Base-by-base conservation (phyloP, 2,797 vertebrate genomes). In the Sebastes baramenuke region DNA sequence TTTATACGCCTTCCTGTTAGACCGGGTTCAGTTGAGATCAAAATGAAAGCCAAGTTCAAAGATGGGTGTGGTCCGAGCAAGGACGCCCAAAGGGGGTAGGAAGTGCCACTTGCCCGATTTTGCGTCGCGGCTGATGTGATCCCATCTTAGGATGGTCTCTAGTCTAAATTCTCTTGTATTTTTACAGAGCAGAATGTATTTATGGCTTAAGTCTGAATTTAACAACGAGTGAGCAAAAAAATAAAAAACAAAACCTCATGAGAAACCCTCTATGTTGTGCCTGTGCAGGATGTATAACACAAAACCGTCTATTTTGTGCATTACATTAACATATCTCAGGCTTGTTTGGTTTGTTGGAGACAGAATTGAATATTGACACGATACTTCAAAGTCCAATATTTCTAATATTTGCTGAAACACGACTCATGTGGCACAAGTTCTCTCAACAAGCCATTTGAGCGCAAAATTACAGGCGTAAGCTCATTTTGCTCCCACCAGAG, bases 401-500 rank as follows among this genome's bases (percentile, higher is more conserved):
- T 66, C 12, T 49, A 59, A 61, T 56, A 61, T 55, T 65, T 67
- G 20, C 8, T 64, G 18, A 67, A 67, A 70, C 36, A 27, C 1
- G 0, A 25, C 27, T 12, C 18, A 38, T 34, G 30, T 24, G 30
- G 7, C 62, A 56, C 54, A 11, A 69, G 8, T 62, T 61, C 24
- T 11, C 34, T 34, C 13, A 76, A 61, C 18, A 59, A 71, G 18
- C 36, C 16, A 62, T 75, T 72, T 56, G 25, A 56, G 60, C 64
- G 36, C 27, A 58, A 75, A 70, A 68, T 82, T 24, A 80, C 46
- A 75, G 16, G 25, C 59, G 24, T 49, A 38, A 60, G 10, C 22
- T 74, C 4, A 61, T 67, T 71, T 56, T 34, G 38, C 60, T 55
- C 29, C 65, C 66, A 77, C 58, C 71, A 49, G 25, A 76, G 54